These are phyloP conservation scores for Venusia cambrica DNA, from an alignment of 2,888 invertebrate genomes.

Conservation along the genomic window DNA sequence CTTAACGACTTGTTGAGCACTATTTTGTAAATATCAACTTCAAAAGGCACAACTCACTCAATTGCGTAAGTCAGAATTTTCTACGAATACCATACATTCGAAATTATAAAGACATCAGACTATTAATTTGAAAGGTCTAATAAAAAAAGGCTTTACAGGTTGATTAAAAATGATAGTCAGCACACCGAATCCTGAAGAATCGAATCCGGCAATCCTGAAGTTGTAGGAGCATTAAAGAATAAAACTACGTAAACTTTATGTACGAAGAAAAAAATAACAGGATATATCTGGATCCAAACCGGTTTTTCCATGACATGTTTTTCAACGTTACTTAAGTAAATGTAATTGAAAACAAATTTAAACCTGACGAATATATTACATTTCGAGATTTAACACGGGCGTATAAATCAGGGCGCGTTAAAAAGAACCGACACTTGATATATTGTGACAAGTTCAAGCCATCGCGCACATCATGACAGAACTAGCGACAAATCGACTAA, in stretches of 20 bases:
- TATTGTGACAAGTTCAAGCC: conserved; percentile 56
- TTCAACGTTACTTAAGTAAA: too few species aligned
- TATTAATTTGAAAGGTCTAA: too few species aligned
- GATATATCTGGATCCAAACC: too few species aligned
- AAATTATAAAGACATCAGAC: conserved; percentile 2
- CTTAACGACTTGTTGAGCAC: conserved; percentile 19
- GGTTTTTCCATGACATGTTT: too few species aligned
- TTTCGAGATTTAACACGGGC: conserved; percentile 47
- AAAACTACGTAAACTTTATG: too few species aligned
- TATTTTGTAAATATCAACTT: conserved; percentile 25
- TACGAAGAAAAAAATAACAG: too few species aligned
- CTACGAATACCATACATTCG: conserved; percentile 11
- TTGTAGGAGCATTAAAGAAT: too few species aligned
- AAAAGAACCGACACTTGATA: conserved; percentile 55
- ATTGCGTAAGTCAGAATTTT: conserved; percentile 20
- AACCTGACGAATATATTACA: conserved; percentile 38
- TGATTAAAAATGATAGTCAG: too few species aligned
- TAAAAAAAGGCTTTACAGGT: too few species aligned
- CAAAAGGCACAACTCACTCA: conserved; percentile 16
- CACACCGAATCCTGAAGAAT: too few species aligned
- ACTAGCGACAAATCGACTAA: conserved; percentile 63
- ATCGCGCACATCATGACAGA: conserved; percentile 39
- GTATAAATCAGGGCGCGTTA: conserved; percentile 53
- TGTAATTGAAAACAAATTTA: too few species aligned
- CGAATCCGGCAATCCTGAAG: too few species aligned